Percentiles rank a stretch among this genome's conserved stretches.
Evolutionary conservation across 2,888 invertebrate genomes (phyloP).

Genomic region (Andrena marginata): DNA sequence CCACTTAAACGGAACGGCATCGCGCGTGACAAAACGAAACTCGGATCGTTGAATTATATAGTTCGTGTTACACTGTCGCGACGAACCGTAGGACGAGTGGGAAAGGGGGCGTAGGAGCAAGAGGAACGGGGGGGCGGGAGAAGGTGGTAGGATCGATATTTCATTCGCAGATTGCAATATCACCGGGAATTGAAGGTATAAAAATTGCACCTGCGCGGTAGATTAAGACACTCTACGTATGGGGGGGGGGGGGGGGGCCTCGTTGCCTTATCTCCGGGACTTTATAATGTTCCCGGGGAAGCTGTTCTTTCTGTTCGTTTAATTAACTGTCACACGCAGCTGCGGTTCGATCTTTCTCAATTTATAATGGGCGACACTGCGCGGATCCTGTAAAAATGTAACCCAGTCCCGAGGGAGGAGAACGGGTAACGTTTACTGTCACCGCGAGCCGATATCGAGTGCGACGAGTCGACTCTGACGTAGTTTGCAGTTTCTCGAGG

Average conservation of each 20-base stretch:
- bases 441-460: constrained; percentile 43
- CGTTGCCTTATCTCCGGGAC: constrained; percentile 30
- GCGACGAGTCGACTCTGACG: constrained; percentile 21
- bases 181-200: constrained; percentile 32
- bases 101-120: not conserved
- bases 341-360: constrained; percentile 63
- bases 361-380: constrained; percentile 52
- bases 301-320: constrained; percentile 60
- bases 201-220: constrained; percentile 41
- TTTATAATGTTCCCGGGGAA: constrained; percentile 38
- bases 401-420: constrained; percentile 37
- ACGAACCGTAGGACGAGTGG: not conserved
- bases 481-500: not conserved
- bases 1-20: constrained; percentile 4
- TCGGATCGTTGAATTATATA: constrained; percentile 14
- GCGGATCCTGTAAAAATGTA: constrained; percentile 49
- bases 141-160: constrained; percentile 24
- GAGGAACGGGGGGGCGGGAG: not conserved
- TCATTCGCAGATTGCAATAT: constrained; percentile 36
- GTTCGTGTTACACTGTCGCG: constrained; percentile 12
- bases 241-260: no score
- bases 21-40: constrained; percentile 8
- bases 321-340: constrained; percentile 71
- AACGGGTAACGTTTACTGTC: constrained; percentile 30
- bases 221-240: constrained; percentile 52